These are phyloP conservation scores for Coluber constrictor DNA, from an alignment of 2,797 vertebrate genomes.

Conservation along the genomic window DNA sequence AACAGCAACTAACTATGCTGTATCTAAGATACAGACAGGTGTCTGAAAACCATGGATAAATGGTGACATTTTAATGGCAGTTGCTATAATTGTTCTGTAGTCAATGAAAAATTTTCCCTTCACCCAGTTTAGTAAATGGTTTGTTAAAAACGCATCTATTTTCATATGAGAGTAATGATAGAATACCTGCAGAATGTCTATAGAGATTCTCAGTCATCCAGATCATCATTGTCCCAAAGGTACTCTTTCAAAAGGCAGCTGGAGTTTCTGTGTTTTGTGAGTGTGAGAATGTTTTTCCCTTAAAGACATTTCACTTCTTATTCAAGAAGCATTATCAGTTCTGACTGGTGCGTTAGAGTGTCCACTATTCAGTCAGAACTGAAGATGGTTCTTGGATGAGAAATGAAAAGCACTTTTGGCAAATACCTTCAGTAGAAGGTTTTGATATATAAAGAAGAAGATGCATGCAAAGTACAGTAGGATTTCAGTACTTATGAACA, in stretches of 20 bases:
- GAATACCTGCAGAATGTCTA: background rate
- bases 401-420: too few species aligned
- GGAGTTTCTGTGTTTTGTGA: background rate
- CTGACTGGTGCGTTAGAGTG: background rate
- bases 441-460: background rate
- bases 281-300: background rate
- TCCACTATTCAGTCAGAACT: background rate
- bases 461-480: background rate
- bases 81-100: slow-evolving; percentile 26
- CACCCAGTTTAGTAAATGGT: background rate
- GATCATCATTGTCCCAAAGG: background rate
- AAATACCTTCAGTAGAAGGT: background rate
- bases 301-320: background rate
- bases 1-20: slow-evolving; percentile 9
- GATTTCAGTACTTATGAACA: background rate
- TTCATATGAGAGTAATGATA: background rate
- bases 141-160: slow-evolving; percentile 9
- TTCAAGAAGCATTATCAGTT: background rate
- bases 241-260: background rate
- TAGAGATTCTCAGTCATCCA: background rate
- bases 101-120: background rate
- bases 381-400: background rate
- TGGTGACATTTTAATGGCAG: slow-evolving; percentile 40
- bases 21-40: slow-evolving; percentile 4
- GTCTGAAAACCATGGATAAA: slow-evolving; percentile 23